These are phyloP conservation scores for Luffia ferchaultella DNA, from an alignment of 2,888 invertebrate genomes.

Conservation along the genomic window DNA sequence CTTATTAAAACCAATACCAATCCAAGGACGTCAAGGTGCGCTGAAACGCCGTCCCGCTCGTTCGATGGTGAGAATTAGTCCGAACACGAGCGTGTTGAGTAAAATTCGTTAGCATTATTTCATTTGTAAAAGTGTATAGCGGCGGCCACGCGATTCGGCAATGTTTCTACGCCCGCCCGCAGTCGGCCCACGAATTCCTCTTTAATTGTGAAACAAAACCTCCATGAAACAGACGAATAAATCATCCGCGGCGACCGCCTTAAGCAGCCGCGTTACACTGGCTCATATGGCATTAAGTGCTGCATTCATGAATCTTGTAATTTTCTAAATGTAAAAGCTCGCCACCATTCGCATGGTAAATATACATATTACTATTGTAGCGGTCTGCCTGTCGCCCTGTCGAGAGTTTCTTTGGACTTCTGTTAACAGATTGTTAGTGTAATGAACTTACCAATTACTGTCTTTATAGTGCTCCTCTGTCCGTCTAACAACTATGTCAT, in stretches of 20 bases:
- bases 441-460: too few species aligned
- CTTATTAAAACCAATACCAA: too few species aligned
- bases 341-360: neutral
- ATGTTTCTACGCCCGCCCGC: constrained; percentile 18
- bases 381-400: too few species aligned
- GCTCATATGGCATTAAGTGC: constrained; percentile 27
- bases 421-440: too few species aligned
- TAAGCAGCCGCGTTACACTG: constrained; percentile 25
- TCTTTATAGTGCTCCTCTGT: too few species aligned
- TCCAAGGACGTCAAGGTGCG: too few species aligned
- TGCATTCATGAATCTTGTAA: constrained; percentile 30
- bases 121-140: constrained; percentile 24
- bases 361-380: neutral
- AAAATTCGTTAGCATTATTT: constrained; percentile 1
- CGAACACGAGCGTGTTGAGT: neutral
- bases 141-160: constrained; percentile 40
- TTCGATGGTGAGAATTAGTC: neutral
- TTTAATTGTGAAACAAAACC: constrained; percentile 58
- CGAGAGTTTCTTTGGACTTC: too few species aligned
- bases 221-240: constrained; percentile 53
- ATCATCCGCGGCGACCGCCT: constrained; percentile 37
- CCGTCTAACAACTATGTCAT: too few species aligned
- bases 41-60: neutral
- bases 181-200: constrained; percentile 24
- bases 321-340: constrained; percentile 10